Base-by-base conservation (phyloP, 2,888 invertebrate genomes). In the Taphrorychus bicolor region DNA sequence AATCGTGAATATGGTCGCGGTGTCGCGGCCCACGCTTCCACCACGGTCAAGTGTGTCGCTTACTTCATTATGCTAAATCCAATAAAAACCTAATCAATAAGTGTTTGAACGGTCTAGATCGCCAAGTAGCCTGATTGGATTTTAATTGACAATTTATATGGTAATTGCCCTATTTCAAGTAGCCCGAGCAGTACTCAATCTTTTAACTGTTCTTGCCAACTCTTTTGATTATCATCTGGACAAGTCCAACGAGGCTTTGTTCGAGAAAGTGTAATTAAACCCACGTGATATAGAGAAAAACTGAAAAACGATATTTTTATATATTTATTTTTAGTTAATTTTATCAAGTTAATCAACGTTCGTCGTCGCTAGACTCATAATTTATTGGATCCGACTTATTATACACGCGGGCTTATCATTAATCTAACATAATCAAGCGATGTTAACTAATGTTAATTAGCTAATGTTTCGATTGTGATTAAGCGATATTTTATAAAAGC, bases 1-100 rank as follows among this genome's bases (percentile, higher is more conserved):
- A 79, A 80, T 82, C 82, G 82, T 82, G 82, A 79, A 81, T 80
- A 78, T 53, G 52, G 80, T 77, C 78, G 78, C 76, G 77, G 74
- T 80, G 81, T 80, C 76, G 76, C 69, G 56, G 58, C 70, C 70
- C 66, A 71, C 70, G 70, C 65, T 51, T 62, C 56, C 60, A 48
- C 69, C 67, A 62, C 49, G 66, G 68, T 63, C 70, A 66, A 61
- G 73, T 72, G 71, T 71, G 63, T 16, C n/a, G 70, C 70, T 73
- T 69, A 67, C 69, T 70, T 72, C 70, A 71, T 72, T 72, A 71
- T 68, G 68, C 71, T 66, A 64, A 67, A 66, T 60, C 53, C 66
- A 66, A 66, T 66, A 70, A 70, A 70, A 69, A 63, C 32, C 18
- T 19, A 59, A 70, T 70, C 70, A 66, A 66, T 70, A 70, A 66